phyloP scores from a whole-genome alignment of 2,888 invertebrate species.

The Antheraea yamamai region DNA sequence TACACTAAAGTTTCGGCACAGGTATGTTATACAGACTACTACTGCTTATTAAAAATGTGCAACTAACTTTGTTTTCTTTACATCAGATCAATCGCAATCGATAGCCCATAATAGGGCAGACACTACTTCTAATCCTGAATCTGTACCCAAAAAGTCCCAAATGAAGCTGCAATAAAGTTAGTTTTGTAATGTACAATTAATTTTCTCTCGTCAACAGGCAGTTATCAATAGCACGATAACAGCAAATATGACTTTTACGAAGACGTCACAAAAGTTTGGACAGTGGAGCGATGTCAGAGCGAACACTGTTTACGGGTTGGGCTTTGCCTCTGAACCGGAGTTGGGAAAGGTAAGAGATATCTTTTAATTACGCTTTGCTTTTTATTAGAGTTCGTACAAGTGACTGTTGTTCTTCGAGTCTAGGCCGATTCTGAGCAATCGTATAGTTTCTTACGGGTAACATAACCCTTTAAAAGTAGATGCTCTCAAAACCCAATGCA shows the following conservation, averaged over 20 bases:
- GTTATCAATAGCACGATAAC: conserved; percentile 99
- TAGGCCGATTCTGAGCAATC: not conserved
- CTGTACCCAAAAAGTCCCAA: no score
- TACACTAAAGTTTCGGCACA: no score
- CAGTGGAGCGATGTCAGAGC: conserved; percentile 99
- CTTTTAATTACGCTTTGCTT: not conserved
- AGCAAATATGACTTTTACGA: conserved; percentile 98
- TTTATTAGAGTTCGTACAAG: not conserved
- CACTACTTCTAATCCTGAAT: no score
- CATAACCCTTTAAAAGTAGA: not conserved
- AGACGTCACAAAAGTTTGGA: conserved; percentile 99
- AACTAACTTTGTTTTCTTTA: no score
- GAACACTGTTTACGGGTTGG: conserved; percentile 98
- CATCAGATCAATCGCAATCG: no score
- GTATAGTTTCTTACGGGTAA: not conserved
- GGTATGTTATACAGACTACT: no score
- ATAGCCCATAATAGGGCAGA: no score
- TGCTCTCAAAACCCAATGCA: no score
- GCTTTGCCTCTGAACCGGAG: conserved; percentile 97
- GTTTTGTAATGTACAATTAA: not conserved
- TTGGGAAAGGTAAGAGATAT: conserved; percentile 88
- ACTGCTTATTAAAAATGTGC: no score
- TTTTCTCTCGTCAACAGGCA: conserved; percentile 80
- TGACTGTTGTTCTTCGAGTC: not conserved
- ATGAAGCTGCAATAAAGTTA: not conserved